phyloP scores from a whole-genome alignment of 2,888 invertebrate species.

The Oxystoma pomonae region DNA sequence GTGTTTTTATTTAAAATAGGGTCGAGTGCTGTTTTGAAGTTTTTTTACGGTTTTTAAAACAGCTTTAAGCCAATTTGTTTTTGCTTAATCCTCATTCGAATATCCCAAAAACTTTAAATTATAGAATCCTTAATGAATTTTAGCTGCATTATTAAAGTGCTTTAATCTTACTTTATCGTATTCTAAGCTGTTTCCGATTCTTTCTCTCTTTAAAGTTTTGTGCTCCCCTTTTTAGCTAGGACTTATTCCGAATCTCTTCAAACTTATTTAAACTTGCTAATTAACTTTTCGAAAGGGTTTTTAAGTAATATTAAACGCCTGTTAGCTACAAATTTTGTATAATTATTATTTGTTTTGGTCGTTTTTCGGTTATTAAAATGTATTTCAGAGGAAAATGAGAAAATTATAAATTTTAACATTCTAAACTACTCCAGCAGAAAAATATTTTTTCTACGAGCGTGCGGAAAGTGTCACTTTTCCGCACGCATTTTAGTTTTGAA shows the following conservation, averaged over 20 bases:
- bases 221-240: neutral
- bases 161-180: slow-evolving; percentile 36
- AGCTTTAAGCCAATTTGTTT: neutral
- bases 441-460: no score
- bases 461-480: no score
- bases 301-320: slow-evolving; percentile 7
- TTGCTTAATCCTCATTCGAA: neutral
- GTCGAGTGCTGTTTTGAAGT: neutral
- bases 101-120: neutral
- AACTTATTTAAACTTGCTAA: slow-evolving; percentile 33
- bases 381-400: neutral
- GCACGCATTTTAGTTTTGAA: no score
- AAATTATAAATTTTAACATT: neutral
- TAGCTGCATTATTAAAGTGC: slow-evolving; percentile 31
- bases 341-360: neutral
- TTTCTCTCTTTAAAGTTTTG: neutral
- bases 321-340: neutral
- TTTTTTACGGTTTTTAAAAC: neutral
- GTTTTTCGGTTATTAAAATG: neutral
- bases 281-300: slow-evolving; percentile 26
- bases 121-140: neutral
- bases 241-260: slow-evolving; percentile 16
- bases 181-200: slow-evolving; percentile 28
- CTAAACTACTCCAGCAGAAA: no score
- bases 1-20: neutral